phyloP scores from a whole-genome alignment of 2,888 invertebrate species.

The Rhagophthalmus giganteus region DNA sequence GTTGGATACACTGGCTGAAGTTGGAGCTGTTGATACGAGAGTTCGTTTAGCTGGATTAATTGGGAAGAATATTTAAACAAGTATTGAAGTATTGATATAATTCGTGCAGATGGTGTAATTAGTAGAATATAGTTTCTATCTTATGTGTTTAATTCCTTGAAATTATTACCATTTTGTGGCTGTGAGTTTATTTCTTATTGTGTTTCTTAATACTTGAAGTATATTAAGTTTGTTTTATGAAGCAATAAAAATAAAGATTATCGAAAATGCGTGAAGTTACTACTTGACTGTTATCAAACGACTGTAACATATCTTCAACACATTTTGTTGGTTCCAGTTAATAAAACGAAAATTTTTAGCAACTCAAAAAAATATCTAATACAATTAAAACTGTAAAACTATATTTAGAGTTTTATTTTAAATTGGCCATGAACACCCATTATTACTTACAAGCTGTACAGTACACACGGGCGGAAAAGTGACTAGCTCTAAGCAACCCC shows the following conservation, averaged over 20 bases:
- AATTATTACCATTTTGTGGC: conserved; percentile 19
- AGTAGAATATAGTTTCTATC: conserved; percentile 7
- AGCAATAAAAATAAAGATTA: background rate
- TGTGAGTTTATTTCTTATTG: conserved; percentile 18
- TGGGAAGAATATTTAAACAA: conserved; percentile 33
- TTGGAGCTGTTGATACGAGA: conserved; percentile 33
- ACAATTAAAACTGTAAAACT: no score
- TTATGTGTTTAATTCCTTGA: conserved; percentile 7
- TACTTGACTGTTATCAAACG: no score
- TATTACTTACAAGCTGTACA: no score
- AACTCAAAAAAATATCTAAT: no score
- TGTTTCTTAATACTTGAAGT: conserved; percentile 17
- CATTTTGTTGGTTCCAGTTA: no score
- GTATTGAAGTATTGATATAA: background rate
- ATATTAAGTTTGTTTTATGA: conserved; percentile 12
- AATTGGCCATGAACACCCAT: no score
- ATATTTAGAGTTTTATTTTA: no score
- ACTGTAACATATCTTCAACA: no score
- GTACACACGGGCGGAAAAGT: no score
- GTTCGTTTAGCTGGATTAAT: conserved; percentile 32
- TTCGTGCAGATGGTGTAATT: background rate
- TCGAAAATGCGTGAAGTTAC: no score
- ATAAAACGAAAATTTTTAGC: no score
- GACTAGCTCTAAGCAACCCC: no score
- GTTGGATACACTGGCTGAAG: conserved; percentile 33